Percentiles rank a stretch among this genome's conserved stretches.
Evolutionary conservation across 1,140 invertebrate species (phyloP).

Genomic region (Drosophila novamexicana): DNA sequence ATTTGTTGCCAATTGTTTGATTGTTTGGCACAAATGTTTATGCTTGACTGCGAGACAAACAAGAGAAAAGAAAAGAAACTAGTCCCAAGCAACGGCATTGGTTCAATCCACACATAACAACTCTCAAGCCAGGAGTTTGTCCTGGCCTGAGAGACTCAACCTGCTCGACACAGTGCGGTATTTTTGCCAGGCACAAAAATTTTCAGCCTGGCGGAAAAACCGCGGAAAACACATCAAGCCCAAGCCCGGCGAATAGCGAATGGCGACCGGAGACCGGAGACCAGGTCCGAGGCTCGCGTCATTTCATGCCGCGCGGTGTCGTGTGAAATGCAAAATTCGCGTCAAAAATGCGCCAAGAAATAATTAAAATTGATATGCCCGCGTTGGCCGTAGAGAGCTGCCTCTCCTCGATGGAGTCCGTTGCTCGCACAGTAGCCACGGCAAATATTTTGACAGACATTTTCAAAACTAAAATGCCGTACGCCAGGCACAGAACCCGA

Average conservation of each 20-base stretch:
- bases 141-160: constrained; percentile 26
- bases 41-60: constrained; percentile 75
- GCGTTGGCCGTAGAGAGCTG: constrained; percentile 9
- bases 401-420: constrained; percentile 12
- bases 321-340: constrained; percentile 73
- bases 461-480: constrained; percentile 65
- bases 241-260: background rate
- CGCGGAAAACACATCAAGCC: constrained; percentile 6
- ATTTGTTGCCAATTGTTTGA: constrained; percentile 71
- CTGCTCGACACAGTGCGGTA: constrained; percentile 16
- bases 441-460: constrained; percentile 55
- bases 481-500: constrained; percentile 45
- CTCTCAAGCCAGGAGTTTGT: background rate
- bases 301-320: constrained; percentile 21
- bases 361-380: constrained; percentile 78
- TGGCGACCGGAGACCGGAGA: constrained; percentile 20
- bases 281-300: background rate
- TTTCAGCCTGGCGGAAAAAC: constrained; percentile 31
- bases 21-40: constrained; percentile 80
- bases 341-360: constrained; percentile 59
- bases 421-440: constrained; percentile 13
- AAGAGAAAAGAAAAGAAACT: constrained; percentile 21
- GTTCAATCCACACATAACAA: constrained; percentile 23
- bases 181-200: background rate
- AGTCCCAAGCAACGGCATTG: constrained; percentile 19